Percentiles rank a stretch among this genome's conserved stretches.
Conservation (phyloP, 2,888 invertebrate species). For the Yponomeuta malinellus region DNA sequence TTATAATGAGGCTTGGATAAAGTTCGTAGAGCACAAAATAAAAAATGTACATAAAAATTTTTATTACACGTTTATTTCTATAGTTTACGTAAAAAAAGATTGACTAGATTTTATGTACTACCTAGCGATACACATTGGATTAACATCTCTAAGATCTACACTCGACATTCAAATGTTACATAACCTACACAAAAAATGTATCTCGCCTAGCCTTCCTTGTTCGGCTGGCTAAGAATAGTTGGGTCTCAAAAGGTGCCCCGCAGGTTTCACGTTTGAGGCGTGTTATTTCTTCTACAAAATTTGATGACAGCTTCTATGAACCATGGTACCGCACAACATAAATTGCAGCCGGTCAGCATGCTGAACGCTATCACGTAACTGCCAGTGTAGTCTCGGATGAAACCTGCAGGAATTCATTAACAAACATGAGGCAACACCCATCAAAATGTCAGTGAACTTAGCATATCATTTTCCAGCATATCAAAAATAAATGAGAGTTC, state of each 20-base stretch:
- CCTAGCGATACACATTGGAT: background rate
- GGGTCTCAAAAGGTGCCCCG: background rate
- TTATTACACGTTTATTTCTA: background rate
- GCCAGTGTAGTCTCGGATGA: slow-evolving; percentile 76
- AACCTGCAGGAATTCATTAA: slow-evolving; percentile 59
- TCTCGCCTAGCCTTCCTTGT: background rate
- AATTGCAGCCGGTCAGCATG: slow-evolving; percentile 72
- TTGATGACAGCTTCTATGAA: slow-evolving; percentile 63
- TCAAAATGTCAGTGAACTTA: too few species aligned
- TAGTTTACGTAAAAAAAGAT: background rate
- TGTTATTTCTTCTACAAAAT: slow-evolving; percentile 31
- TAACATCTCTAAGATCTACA: background rate
- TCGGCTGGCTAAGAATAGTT: background rate
- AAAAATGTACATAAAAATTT: background rate
- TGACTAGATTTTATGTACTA: background rate
- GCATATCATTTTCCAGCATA: too few species aligned
- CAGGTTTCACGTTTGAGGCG: slow-evolving; percentile 18
- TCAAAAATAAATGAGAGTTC: too few species aligned
- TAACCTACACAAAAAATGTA: background rate
- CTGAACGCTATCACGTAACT: slow-evolving; percentile 77
- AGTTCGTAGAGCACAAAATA: background rate
- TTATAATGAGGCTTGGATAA: background rate
- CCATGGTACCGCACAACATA: slow-evolving; percentile 79
- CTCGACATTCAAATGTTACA: background rate
- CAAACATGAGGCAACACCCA: background rate